Evolutionary conservation across 2,113 vertebrate genomes (phyloP), one percentile per base, ranked within the genome.

Genomic region (Hyla sarda): DNA sequence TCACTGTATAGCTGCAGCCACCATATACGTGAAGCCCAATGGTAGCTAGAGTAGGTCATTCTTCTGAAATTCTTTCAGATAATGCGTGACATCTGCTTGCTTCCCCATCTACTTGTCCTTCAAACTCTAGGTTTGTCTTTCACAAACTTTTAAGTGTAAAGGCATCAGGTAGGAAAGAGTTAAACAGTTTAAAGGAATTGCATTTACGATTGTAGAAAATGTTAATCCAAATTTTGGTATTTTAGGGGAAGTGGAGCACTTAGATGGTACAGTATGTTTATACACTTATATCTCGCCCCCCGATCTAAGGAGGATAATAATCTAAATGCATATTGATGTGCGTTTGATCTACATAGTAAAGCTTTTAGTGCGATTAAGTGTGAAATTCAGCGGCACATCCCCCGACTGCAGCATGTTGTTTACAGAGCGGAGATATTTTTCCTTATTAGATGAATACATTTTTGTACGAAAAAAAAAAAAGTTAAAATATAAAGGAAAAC

Each of bases 311-410:
- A 37, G 19, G 77, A 82, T 69, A 81, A 81, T 41, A 17, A 82
- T 69, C 25, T 82, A 82, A 82, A 82, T 50, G 28, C 41, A 69
- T 69, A 48, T 30, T 82, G 8, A 69, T 69, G 41, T 32, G 60
- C 7, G 3, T 30, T 32, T 65, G 60, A 67, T 80, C 77, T 60
- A 32, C n/a, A n/a, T n/a, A 67, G 9, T 14, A 69, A 82, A 82
- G 62, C 60, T 82, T 67, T 82, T 69, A 69, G 62, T 32, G 62
- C 45, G n/a, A 80, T 80, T 80, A 80, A 80, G 56, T 80, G 77
- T 41, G 77, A 80, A 30, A 69, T 82, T 69, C 23, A 48, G 45
- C n/a, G 21, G n/a, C 28, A 50, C 60, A 7, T 32, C 41, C 58
- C 58, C 67, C 45, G 23, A 69, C 25, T 23, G 25, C 34, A 12